A percentile compares a stretch with the other conserved stretches of the same genome.
phyloP scores from a whole-genome alignment of 2,888 invertebrate genomes.

The Sarcophaga carnaria region DNA sequence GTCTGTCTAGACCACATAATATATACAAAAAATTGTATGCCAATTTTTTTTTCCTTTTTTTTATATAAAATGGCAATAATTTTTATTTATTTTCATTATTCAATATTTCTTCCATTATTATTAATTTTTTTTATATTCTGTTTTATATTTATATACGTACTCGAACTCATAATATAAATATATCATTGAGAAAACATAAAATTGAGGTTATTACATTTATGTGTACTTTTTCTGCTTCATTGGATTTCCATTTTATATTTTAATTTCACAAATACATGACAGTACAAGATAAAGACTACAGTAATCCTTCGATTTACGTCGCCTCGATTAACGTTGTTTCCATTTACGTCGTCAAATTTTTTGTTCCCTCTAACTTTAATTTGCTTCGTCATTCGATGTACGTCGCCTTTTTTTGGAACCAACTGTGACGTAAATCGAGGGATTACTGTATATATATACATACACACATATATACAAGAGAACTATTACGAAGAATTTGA shows the following conservation, averaged over 20 bases:
- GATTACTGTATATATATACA: not conserved
- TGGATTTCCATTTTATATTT: slow-evolving; percentile 33
- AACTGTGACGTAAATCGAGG: too few species aligned
- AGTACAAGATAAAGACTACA: slow-evolving; percentile 6
- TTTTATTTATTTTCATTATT: not conserved
- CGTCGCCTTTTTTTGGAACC: too few species aligned
- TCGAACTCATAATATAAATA: not conserved
- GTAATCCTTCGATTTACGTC: too few species aligned
- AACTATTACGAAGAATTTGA: slow-evolving; percentile 12
- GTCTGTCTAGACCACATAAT: not conserved
- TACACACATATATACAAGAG: not conserved
- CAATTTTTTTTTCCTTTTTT: not conserved
- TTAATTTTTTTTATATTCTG: slow-evolving; percentile 8
- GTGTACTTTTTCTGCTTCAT: slow-evolving; percentile 38
- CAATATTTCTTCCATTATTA: not conserved
- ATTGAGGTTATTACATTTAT: slow-evolving; percentile 41
- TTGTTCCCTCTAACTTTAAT: too few species aligned
- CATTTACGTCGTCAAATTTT: too few species aligned
- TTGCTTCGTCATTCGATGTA: too few species aligned
- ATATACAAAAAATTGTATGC: not conserved
- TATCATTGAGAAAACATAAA: slow-evolving; percentile 19
- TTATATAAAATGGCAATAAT: not conserved
- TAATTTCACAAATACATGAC: slow-evolving; percentile 18
- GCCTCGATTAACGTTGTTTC: too few species aligned
- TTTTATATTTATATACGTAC: not conserved